Evolutionary conservation across 1,140 invertebrate genomes (phyloP).

Genomic region (Spodoptera litura): DNA sequence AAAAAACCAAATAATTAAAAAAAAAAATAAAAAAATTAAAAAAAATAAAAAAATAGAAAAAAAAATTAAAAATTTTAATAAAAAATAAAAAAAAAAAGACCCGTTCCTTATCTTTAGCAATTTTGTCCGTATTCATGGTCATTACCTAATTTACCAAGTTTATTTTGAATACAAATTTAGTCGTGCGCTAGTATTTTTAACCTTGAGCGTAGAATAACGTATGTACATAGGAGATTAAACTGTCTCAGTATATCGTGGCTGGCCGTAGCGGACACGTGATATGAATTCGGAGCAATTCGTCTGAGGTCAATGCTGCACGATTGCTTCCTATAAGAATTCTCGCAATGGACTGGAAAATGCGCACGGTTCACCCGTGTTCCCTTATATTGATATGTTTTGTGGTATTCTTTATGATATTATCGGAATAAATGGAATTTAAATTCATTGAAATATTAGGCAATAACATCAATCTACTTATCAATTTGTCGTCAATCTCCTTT

Average conservation of each 20-base stretch:
- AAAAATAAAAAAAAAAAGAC: background rate
- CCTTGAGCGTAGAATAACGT: constrained; percentile 43
- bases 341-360: constrained; percentile 25
- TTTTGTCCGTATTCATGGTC: constrained; percentile 5
- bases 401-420: no score
- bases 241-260: constrained; percentile 29
- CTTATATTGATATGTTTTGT: background rate
- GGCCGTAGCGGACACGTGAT: constrained; percentile 17
- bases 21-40: no score
- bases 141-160: constrained; percentile 22
- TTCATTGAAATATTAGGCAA: background rate
- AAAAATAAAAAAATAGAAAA: no score
- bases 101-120: background rate
- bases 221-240: constrained; percentile 33
- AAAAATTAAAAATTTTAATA: no score
- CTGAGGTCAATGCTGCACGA: constrained; percentile 35
- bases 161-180: constrained; percentile 39
- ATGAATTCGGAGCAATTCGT: constrained; percentile 28
- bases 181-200: constrained; percentile 39
- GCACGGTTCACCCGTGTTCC: background rate
- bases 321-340: constrained; percentile 5
- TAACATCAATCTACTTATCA: no score
- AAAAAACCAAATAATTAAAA: no score
- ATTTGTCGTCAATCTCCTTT: no score
- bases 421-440: background rate